Evolutionary conservation across 2,797 vertebrate species (phyloP).

Genomic region (Synaphobranchus kaupii): DNA sequence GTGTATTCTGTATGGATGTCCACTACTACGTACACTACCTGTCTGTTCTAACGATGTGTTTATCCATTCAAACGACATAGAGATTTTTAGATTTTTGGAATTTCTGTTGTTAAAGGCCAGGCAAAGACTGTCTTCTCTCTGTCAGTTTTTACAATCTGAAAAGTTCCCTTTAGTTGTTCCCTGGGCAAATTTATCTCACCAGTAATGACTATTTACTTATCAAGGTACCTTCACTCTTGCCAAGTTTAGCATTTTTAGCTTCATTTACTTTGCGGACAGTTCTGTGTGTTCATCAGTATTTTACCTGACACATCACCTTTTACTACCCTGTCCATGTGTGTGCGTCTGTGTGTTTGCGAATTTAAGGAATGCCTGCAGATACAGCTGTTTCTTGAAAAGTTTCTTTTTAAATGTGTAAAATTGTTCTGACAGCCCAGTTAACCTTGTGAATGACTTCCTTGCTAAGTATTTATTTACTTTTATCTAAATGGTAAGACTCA

Average conservation of each 20-base stretch:
- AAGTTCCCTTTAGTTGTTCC: neutral
- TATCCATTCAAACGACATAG: neutral
- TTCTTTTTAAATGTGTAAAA: neutral
- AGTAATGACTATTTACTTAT: neutral
- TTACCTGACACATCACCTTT: neutral
- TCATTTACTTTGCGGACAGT: neutral
- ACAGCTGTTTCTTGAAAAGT: neutral
- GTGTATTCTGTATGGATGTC: neutral
- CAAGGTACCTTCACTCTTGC: neutral
- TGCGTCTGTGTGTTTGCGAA: neutral
- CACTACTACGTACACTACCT: constrained; percentile 14
- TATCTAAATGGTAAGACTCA: neutral
- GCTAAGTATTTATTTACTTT: neutral
- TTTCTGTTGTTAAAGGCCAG: constrained; percentile 6
- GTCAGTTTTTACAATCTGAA: constrained; percentile 18
- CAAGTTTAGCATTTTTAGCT: neutral
- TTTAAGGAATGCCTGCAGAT: neutral
- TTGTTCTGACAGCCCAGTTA: neutral
- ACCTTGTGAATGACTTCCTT: neutral
- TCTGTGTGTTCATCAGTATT: neutral
- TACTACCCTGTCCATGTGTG: neutral
- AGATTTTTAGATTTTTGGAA: constrained; percentile 1
- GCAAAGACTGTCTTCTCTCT: constrained; percentile 14
- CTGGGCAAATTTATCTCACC: neutral
- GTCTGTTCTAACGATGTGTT: neutral